These are phyloP conservation scores for Arenaria interpres DNA, from an alignment of 2,113 vertebrate genomes.

Conservation along the genomic window DNA sequence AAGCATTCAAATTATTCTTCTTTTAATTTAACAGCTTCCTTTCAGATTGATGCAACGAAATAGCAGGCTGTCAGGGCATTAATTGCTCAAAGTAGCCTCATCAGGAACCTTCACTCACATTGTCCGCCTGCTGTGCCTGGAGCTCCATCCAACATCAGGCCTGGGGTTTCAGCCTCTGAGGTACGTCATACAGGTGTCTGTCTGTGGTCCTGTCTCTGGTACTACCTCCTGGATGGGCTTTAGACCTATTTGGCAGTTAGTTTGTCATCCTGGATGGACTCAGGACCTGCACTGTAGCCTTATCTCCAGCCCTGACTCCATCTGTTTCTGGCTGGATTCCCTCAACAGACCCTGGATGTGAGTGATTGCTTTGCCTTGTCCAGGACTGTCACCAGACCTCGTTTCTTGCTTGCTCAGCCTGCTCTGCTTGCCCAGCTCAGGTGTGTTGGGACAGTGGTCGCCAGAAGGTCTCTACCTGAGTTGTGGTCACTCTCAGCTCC, in stretches of 20 bases:
- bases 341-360: neutral
- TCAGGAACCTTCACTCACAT: neutral
- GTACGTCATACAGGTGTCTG: neutral
- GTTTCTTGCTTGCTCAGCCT: neutral
- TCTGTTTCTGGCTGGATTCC: neutral
- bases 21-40: neutral
- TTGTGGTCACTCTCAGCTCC: neutral
- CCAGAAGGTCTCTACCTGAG: neutral
- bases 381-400: neutral
- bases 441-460: neutral
- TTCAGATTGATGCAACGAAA: accelerated
- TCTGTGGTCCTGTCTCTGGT: neutral
- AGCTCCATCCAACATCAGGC: neutral
- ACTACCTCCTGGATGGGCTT: neutral
- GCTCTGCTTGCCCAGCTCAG: neutral
- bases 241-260: neutral
- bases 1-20: neutral
- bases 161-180: neutral
- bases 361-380: neutral
- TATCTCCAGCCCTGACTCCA: neutral
- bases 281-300: neutral
- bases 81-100: neutral
- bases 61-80: neutral
- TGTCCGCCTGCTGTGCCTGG: neutral
- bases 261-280: neutral